Evolutionary conservation across 2,888 invertebrate species (phyloP), one percentile per base, ranked within the genome.

Genomic region (Caenorhabditis uteleia): DNA sequence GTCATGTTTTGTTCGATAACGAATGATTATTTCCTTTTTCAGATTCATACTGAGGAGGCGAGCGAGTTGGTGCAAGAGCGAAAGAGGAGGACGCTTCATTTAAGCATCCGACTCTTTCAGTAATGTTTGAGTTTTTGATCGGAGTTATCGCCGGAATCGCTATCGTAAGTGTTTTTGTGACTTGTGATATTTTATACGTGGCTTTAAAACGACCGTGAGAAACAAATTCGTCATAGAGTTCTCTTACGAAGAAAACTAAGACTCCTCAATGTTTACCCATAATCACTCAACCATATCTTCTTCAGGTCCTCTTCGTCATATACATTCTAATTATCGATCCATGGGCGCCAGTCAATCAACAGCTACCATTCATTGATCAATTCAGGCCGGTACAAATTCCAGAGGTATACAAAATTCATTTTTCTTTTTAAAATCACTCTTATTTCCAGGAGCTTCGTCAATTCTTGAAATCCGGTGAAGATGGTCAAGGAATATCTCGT

Each of bases 401-500:
- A 10, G 72, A 69, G 45, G n/a, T n/a, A n/a, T n/a, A n/a, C n/a
- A n/a, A n/a, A n/a, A n/a, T n/a, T n/a, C n/a, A n/a, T n/a, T 75
- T 77, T 20, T 34, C 55, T 48, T 36, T 44, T 45, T 31, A 12
- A 12, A 49, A 33, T 79, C 78, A n/a, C n/a, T n/a, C n/a, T n/a
- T n/a, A n/a, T n/a, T n/a, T n/a, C n/a, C n/a, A n/a, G n/a, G 78
- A 80, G 31, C 66, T 80, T 4, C 66, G 72, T 14, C 50, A 49
- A 7, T 80, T 80, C 50, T 65, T 80, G 21, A 70, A 73, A 23
- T 74, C 79, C 5, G 74, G 74, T n/a, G 70, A 78, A 36, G 78
- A 78, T 61, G 82, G 78, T n/a, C 67, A 70, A 53, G 74, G 75
- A 4, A 66, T 74, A 10, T 77, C 77, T 1, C 59, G 64, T 40